These are phyloP conservation scores for Halcyon senegalensis DNA, from an alignment of 2,113 vertebrate species.

Conservation along the genomic window DNA sequence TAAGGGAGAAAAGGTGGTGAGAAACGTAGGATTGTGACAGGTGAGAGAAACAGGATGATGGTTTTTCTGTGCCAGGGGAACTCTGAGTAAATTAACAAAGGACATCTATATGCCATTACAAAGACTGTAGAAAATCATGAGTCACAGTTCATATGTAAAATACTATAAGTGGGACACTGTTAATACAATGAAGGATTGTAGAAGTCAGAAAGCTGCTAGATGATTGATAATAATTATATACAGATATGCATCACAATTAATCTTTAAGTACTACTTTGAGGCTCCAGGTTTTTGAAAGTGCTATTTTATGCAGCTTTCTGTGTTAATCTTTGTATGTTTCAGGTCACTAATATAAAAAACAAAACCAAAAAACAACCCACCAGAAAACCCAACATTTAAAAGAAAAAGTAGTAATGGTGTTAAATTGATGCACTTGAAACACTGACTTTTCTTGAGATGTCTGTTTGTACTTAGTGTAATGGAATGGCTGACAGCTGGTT, in stretches of 20 bases:
- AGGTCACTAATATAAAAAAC: constrained; percentile 35
- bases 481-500: constrained; percentile 72
- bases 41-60: constrained; percentile 21
- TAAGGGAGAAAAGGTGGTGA: background rate
- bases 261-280: constrained; percentile 35
- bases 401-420: constrained; percentile 43
- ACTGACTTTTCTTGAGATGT: constrained; percentile 64
- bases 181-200: constrained; percentile 19
- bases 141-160: constrained; percentile 51
- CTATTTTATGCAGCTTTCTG: constrained; percentile 36
- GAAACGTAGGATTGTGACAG: constrained; percentile 17
- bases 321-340: constrained; percentile 50
- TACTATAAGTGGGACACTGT: background rate
- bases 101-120: background rate
- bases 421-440: constrained; percentile 61
- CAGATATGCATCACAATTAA: constrained; percentile 38
- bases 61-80: background rate
- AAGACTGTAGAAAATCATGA: background rate
- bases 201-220: constrained; percentile 9
- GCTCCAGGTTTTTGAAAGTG: constrained; percentile 18
- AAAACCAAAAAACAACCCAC: background rate
- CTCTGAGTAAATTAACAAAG: constrained; percentile 37
- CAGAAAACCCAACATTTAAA: background rate
- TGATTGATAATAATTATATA: constrained; percentile 36
- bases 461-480: constrained; percentile 66